Base-by-base conservation (phyloP, 2,888 invertebrate species). In the Leistus spinibarbis region DNA sequence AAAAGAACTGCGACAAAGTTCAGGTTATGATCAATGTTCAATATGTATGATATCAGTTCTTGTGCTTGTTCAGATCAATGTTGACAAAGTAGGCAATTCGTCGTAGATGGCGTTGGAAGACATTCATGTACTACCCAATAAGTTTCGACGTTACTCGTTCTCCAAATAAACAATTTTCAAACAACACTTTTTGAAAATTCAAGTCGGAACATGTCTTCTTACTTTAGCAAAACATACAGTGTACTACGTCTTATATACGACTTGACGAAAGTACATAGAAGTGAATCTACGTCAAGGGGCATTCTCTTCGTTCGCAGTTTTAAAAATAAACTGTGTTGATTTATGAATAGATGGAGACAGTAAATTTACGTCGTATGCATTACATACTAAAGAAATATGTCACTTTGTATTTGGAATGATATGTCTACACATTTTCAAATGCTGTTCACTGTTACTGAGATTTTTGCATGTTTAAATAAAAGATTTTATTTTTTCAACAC, bases 141-240 rank as follows among this genome's bases (percentile, higher is more conserved):
- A 67, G 62, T 67, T 73, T 66, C 62, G 66, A 73, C 73, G 66
- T 66, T 9, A 13, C 40, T 73, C 60, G 54, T 67, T 66, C 60
- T 73, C 54, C 67, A 57, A 40, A 67, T 73, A 60, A 66, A 67
- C 73, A 67, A 73, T 73, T 73, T 64, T 73, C 67, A 62, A 73
- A 73, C 73, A 72, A 72, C 66, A 66, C 73, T 67, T 67, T 66
- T 62, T 67, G 62, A 73, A 40, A 73, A 73, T 73, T 73, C 60
- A 73, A 73, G 73, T 72, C 23, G n/a, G 64, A 62, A 24, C 64
- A 70, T 63, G 69, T 62, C 60, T 60, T 60, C 60, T 19, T 60
- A 60, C 60, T 60, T 19, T 60, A 16, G 60, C 13, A 16, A 60
- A 19, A 40, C 40, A 40, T n/a, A n/a, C n/a, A n/a, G n/a, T n/a